Evolutionary conservation across 2,888 invertebrate genomes (phyloP).

Genomic region (Hirudinaria manillensis): DNA sequence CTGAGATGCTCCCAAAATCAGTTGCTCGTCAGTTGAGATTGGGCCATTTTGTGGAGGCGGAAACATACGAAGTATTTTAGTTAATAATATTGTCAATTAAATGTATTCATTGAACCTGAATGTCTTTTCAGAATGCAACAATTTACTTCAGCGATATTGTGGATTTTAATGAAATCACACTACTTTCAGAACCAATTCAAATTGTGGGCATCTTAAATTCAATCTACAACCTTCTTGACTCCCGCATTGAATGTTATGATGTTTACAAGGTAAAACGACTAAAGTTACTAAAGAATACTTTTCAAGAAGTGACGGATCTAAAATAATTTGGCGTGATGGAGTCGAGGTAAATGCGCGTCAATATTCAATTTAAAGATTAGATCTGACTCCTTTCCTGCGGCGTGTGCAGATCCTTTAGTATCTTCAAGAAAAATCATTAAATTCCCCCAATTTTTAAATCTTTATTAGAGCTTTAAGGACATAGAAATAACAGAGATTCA

Average conservation of each 20-base stretch:
- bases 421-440: too few relatives aligned
- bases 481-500: too few relatives aligned
- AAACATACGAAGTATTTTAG: slow-evolving; percentile 17
- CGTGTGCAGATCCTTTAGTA: too few relatives aligned
- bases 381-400: too few relatives aligned
- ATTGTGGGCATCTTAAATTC: slow-evolving; percentile 27
- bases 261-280: slow-evolving; percentile 28
- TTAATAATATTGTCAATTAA: not conserved
- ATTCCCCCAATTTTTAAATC: too few relatives aligned
- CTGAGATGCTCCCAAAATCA: slow-evolving; percentile 30
- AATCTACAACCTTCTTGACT: slow-evolving; percentile 34
- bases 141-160: slow-evolving; percentile 33
- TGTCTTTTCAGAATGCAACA: slow-evolving; percentile 10
- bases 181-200: slow-evolving; percentile 25
- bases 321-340: too few relatives aligned
- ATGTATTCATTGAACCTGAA: not conserved
- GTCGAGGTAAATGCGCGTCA: too few relatives aligned
- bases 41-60: slow-evolving; percentile 22
- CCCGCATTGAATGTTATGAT: slow-evolving; percentile 29
- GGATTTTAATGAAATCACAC: slow-evolving; percentile 33
- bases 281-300: too few relatives aligned
- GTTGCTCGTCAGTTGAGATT: slow-evolving; percentile 26
- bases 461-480: too few relatives aligned
- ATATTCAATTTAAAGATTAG: too few relatives aligned
- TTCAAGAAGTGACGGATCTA: too few relatives aligned